Percentiles rank a stretch among this genome's conserved stretches.
Evolutionary conservation across 2,113 vertebrate genomes (phyloP).

Genomic region (Pelmatolapia mariae): DNA sequence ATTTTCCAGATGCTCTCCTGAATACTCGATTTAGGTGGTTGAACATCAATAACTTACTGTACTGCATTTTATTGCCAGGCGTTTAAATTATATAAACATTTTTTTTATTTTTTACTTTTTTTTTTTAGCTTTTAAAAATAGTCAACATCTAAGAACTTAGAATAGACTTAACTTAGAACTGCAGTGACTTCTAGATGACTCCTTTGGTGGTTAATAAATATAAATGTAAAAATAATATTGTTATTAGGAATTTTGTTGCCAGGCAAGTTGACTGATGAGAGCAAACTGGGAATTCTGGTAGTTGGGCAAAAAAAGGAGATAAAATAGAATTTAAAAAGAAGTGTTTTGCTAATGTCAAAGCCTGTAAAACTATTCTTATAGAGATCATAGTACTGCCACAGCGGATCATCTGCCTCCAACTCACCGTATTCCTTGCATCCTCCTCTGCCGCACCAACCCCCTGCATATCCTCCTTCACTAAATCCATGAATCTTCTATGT

Average conservation of each 20-base stretch:
- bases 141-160: not conserved
- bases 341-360: not conserved
- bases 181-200: not conserved
- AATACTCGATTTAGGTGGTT: constrained; percentile 1
- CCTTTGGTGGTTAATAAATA: not conserved
- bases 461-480: not conserved
- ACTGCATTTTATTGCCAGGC: not conserved
- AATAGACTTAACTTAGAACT: not conserved
- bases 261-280: not conserved
- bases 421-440: not conserved
- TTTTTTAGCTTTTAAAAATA: not conserved
- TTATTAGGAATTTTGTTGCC: not conserved
- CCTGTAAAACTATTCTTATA: not conserved
- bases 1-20: constrained; percentile 7
- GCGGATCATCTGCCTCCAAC: not conserved
- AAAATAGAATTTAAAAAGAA: not conserved
- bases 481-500: not conserved
- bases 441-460: not conserved
- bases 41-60: not conserved
- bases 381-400: not conserved
- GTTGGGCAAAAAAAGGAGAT: not conserved
- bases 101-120: not conserved
- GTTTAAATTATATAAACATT: not conserved
- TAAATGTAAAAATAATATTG: not conserved
- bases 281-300: not conserved